These are phyloP conservation scores for Busseola fusca DNA, from an alignment of 2,888 invertebrate genomes.

Conservation along the genomic window DNA sequence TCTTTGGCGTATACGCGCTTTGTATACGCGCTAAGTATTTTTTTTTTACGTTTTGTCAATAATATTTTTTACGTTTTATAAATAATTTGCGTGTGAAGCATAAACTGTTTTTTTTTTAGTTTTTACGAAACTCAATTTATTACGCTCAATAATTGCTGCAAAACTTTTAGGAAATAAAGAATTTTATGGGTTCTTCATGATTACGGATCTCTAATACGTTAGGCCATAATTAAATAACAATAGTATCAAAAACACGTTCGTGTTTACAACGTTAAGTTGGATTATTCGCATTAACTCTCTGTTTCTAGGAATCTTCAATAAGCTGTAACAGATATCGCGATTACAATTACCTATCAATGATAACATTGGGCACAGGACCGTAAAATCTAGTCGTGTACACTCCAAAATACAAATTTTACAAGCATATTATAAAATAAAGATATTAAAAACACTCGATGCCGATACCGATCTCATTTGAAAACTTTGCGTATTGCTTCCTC, in stretches of 20 bases:
- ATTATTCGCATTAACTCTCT: slow-evolving; percentile 61
- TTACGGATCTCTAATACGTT: slow-evolving; percentile 58
- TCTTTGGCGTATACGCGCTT: too few species aligned
- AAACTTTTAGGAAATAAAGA: background rate
- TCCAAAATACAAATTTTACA: slow-evolving; percentile 48
- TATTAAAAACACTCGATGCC: slow-evolving; percentile 21
- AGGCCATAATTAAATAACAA: slow-evolving; percentile 48
- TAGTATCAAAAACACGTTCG: slow-evolving; percentile 50
- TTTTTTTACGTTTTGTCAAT: too few species aligned
- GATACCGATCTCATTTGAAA: slow-evolving; percentile 32
- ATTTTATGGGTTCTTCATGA: background rate
- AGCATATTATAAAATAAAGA: slow-evolving; percentile 48
- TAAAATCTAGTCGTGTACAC: slow-evolving; percentile 47
- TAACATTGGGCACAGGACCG: slow-evolving; percentile 52
- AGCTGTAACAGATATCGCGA: slow-evolving; percentile 63
- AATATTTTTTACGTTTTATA: background rate
- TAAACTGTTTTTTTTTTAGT: too few species aligned
- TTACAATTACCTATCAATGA: slow-evolving; percentile 61
- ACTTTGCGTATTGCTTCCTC: slow-evolving; percentile 12
- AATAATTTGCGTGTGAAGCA: background rate
- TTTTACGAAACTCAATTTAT: background rate
- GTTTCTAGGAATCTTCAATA: slow-evolving; percentile 60
- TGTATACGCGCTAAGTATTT: too few species aligned
- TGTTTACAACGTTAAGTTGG: slow-evolving; percentile 58
- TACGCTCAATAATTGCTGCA: background rate